phyloP scores from a whole-genome alignment of 1,140 invertebrate genomes.

The Hypsibius dujardini region DNA sequence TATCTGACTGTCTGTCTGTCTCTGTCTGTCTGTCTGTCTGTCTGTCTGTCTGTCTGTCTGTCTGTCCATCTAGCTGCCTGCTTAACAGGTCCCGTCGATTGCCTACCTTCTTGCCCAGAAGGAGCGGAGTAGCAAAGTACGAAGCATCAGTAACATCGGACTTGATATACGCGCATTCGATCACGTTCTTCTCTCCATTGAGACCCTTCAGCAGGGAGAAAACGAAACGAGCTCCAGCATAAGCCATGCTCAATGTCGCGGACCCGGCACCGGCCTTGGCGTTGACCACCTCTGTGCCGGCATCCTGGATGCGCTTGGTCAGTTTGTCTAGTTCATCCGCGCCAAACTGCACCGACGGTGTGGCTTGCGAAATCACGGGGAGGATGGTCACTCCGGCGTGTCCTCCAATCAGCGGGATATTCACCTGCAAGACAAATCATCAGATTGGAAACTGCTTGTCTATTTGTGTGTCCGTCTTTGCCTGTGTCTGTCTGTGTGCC shows the following conservation, averaged over 20 bases:
- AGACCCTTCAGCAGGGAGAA: slow-evolving; percentile 52
- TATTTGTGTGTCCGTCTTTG: too few species aligned
- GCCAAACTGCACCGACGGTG: slow-evolving; percentile 53
- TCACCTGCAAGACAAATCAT: slow-evolving; percentile 35
- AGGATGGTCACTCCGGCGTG: slow-evolving; percentile 96
- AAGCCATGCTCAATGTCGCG: slow-evolving; percentile 97
- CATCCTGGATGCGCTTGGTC: slow-evolving; percentile 73
- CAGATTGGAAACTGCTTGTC: too few species aligned
- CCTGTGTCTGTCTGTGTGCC: too few species aligned
- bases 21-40: too few species aligned
- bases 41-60: too few species aligned
- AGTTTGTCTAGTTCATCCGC: slow-evolving; percentile 53
- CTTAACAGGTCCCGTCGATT: too few species aligned
- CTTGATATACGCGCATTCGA: slow-evolving; percentile 82
- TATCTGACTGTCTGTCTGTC: too few species aligned
- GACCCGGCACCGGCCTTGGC: slow-evolving; percentile 96
- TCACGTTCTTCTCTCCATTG: slow-evolving; percentile 64
- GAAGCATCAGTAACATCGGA: slow-evolving; percentile 70
- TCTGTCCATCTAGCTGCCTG: too few species aligned
- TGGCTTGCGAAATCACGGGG: slow-evolving; percentile 76
- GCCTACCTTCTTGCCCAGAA: slow-evolving; percentile 59
- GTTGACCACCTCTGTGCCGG: slow-evolving; percentile 96
- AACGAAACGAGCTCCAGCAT: slow-evolving; percentile 79
- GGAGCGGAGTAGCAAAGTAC: slow-evolving; percentile 85
- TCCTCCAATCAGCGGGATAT: slow-evolving; percentile 89